A percentile compares a stretch with the other conserved stretches of the same genome.
These are phyloP conservation scores for Mactra quadrangularis DNA, from an alignment of 1,140 invertebrate species.

Conservation along the genomic window DNA sequence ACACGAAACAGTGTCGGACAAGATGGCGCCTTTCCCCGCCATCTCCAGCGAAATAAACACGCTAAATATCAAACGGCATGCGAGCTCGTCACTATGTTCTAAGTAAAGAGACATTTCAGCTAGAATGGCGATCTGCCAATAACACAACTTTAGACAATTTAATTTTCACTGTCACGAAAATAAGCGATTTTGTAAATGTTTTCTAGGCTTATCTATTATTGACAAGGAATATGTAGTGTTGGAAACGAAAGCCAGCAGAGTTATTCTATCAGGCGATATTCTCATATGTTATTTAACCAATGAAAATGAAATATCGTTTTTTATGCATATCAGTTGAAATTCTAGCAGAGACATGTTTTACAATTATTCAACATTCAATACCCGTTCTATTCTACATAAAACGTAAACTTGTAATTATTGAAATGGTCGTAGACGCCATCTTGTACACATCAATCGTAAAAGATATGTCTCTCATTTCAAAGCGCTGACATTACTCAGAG, in stretches of 20 bases:
- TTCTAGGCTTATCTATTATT: slow-evolving; percentile 57
- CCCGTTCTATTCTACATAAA: no score
- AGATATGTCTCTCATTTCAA: no score
- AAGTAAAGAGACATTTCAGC: slow-evolving; percentile 41
- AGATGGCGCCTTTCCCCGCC: slow-evolving; percentile 38
- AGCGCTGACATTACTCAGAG: no score
- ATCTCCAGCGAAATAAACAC: slow-evolving; percentile 22
- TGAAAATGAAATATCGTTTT: slow-evolving; percentile 5
- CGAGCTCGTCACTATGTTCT: slow-evolving; percentile 47
- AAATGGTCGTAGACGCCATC: no score
- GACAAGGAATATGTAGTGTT: slow-evolving; percentile 24
- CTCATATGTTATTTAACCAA: slow-evolving; percentile 32
- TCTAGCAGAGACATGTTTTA: no score
- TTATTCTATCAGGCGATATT: slow-evolving; percentile 10
- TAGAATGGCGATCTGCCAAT: slow-evolving; percentile 52
- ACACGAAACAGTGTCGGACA: slow-evolving; percentile 42
- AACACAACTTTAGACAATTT: slow-evolving; percentile 51
- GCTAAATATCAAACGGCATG: slow-evolving; percentile 48
- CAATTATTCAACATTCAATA: no score
- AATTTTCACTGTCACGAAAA: slow-evolving; percentile 63
- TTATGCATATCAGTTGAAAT: slow-evolving; percentile 9
- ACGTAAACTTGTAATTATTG: no score
- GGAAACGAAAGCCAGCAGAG: slow-evolving; percentile 21
- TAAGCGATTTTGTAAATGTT: slow-evolving; percentile 53
- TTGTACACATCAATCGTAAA: no score